Conservation (phyloP, 1,140 invertebrate genomes). For the Subanguina moxae region DNA sequence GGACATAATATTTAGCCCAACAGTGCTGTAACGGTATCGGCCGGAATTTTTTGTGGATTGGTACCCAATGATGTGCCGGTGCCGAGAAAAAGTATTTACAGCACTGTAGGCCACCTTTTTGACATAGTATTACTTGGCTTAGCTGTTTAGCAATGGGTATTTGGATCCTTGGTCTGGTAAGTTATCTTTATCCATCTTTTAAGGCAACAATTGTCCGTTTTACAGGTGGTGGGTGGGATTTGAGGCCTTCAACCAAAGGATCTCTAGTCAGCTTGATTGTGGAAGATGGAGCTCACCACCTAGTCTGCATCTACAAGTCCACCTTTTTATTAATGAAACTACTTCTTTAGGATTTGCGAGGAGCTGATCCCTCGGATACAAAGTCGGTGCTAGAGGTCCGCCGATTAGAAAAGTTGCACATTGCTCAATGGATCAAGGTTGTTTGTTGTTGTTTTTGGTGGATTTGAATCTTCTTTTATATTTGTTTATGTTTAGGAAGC, state of each 20-base stretch:
- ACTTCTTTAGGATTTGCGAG: conserved; percentile 41
- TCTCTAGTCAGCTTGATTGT: conserved; percentile 71
- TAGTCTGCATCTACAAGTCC: conserved; percentile 28
- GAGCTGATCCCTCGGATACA: conserved; percentile 50
- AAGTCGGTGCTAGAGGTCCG: conserved; percentile 44
- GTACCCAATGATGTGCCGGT: too few relatives aligned
- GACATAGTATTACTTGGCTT: conserved; percentile 65
- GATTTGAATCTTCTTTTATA: too few relatives aligned
- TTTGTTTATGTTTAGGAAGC: conserved; percentile 10
- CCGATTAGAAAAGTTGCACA: conserved; percentile 42
- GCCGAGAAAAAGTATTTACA: too few relatives aligned
- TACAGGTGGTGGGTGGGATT: conserved; percentile 35
- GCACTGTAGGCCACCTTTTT: too few relatives aligned
- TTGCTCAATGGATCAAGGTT: conserved; percentile 40
- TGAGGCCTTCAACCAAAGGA: conserved; percentile 39
- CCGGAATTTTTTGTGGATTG: too few relatives aligned
- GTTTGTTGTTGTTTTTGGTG: not conserved
- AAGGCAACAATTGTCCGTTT: not conserved
- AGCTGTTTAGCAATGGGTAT: conserved; percentile 77
- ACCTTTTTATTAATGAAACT: too few relatives aligned
- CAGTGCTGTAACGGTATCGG: too few relatives aligned
- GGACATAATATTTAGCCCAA: too few relatives aligned
- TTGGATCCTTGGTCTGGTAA: conserved; percentile 74
- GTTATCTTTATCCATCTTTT: not conserved
- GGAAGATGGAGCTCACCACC: conserved; percentile 68